Evolutionary conservation across 2,113 vertebrate genomes (phyloP).

Genomic region (Pithys albifrons): DNA sequence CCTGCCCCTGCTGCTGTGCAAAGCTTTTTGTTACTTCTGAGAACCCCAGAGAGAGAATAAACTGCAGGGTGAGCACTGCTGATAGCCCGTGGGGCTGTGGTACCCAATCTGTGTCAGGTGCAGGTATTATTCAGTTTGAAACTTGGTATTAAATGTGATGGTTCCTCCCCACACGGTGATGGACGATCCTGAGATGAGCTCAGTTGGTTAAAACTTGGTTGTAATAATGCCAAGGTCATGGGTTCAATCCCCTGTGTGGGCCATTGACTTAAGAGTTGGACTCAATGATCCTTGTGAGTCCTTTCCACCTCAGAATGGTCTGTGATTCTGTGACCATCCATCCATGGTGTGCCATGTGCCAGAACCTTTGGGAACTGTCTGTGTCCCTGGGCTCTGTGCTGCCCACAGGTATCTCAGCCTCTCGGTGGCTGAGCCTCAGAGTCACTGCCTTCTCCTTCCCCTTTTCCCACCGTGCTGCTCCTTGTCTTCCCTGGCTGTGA

Average conservation of each 20-base stretch:
- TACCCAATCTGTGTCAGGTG: neutral
- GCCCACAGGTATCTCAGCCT: neutral
- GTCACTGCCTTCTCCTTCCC: neutral
- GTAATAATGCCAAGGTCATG: no score
- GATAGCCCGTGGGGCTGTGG: neutral
- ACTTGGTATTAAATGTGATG: neutral
- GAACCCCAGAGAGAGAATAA: neutral
- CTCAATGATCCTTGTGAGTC: no score
- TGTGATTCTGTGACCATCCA: no score
- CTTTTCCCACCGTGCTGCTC: neutral
- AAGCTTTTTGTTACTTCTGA: neutral
- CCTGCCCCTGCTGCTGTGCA: neutral
- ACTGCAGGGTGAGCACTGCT: neutral
- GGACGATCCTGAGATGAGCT: neutral
- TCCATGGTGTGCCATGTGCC: neutral
- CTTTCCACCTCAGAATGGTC: no score
- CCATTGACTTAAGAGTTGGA: no score
- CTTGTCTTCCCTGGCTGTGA: fast-evolving
- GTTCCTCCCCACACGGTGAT: neutral
- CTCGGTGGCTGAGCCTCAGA: neutral
- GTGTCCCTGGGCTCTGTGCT: neutral
- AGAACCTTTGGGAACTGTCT: neutral
- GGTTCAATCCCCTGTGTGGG: no score
- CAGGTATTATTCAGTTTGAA: neutral
- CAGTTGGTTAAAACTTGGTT: no score